These are phyloP conservation scores for Trichomycterus rosablanca DNA, from an alignment of 2,113 vertebrate genomes.

Conservation along the genomic window DNA sequence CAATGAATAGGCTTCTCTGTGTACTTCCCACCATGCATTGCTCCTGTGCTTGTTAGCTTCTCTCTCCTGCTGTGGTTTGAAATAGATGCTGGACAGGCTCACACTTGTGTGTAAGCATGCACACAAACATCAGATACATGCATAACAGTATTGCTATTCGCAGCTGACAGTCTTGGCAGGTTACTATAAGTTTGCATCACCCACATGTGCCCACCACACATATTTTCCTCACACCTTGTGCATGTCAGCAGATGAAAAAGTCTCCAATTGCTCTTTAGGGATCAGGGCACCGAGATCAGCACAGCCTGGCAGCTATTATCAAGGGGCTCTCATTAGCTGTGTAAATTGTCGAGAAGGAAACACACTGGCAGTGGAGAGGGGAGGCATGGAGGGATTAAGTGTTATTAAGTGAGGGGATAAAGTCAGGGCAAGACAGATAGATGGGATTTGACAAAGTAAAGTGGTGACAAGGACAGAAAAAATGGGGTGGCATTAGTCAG, in stretches of 20 bases:
- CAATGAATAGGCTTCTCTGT: conserved; percentile 32
- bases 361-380: not conserved
- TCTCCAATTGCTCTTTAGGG: not conserved
- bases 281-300: conserved; percentile 1
- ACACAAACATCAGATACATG: conserved; percentile 8
- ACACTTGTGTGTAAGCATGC: not conserved
- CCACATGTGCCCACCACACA: not conserved
- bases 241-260: not conserved
- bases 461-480: not conserved
- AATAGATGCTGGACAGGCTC: conserved; percentile 7
- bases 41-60: conserved; percentile 17
- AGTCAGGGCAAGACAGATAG: not conserved
- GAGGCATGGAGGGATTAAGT: not conserved
- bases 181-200: not conserved
- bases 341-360: conserved; percentile 22
- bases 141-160: not conserved
- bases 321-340: conserved; percentile 11
- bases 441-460: too few relatives aligned
- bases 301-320: conserved; percentile 3
- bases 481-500: too few relatives aligned
- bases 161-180: not conserved
- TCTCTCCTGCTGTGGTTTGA: not conserved
- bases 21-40: not conserved
- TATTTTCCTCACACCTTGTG: not conserved
- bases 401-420: conserved; percentile 4